Conservation (phyloP, 2,113 vertebrate genomes). For the Castor canadensis region DNA sequence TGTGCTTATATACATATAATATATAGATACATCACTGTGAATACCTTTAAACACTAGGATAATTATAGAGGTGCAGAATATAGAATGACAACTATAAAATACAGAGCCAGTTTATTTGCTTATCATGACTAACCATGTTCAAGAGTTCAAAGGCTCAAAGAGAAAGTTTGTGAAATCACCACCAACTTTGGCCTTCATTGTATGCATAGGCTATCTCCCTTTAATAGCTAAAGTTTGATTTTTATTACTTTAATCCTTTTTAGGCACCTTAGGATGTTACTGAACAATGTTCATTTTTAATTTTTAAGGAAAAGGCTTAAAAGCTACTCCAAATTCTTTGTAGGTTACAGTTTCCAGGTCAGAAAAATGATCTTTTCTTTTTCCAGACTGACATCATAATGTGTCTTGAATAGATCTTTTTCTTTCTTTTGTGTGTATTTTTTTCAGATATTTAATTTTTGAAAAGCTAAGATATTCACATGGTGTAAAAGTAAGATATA, state of each 20-base stretch:
- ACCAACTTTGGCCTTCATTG: background rate
- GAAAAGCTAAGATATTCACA: background rate
- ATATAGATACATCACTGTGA: background rate
- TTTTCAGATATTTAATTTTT: constrained; percentile 30
- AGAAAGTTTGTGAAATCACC: constrained; percentile 8
- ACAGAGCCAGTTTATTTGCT: constrained; percentile 21
- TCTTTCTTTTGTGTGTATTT: background rate
- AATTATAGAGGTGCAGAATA: constrained; percentile 8
- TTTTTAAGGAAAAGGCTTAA: background rate
- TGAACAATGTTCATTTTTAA: constrained; percentile 26
- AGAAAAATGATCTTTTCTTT: constrained; percentile 24
- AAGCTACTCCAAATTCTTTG: constrained; percentile 34
- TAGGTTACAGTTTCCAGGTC: constrained; percentile 17
- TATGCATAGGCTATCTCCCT: background rate
- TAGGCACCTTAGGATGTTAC: background rate
- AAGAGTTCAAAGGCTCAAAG: background rate
- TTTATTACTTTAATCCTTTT: constrained; percentile 1
- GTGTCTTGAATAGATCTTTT: background rate
- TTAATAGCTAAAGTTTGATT: background rate
- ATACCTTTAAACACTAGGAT: background rate
- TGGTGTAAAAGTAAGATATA: constrained; percentile 7
- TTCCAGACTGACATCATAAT: background rate
- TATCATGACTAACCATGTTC: constrained; percentile 15
- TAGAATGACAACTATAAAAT: constrained; percentile 5
- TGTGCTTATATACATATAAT: background rate